Evolutionary conservation across 2,888 invertebrate species (phyloP).

Genomic region (Shargacucullia verbasci): DNA sequence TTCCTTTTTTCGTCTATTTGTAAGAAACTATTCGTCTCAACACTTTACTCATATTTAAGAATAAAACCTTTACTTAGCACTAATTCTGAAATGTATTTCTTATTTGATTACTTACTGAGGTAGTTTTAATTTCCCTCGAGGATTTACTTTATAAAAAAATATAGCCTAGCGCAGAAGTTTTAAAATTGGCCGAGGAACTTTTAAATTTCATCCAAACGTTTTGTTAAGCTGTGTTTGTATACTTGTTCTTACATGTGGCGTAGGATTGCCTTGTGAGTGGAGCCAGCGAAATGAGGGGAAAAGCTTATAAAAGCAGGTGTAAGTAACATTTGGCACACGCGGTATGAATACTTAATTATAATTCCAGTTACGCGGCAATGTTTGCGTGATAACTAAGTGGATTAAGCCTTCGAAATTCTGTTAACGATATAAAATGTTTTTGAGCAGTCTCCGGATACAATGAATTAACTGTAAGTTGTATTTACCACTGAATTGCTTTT

Average conservation of each 20-base stretch:
- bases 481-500: no score
- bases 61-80: constrained; percentile 9
- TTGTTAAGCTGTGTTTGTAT: constrained; percentile 21
- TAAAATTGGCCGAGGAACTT: constrained; percentile 9
- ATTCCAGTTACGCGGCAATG: constrained; percentile 43
- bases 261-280: constrained; percentile 27
- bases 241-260: constrained; percentile 20
- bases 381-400: constrained; percentile 44
- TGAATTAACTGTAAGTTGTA: constrained; percentile 8
- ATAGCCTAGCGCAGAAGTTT: constrained; percentile 25
- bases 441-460: constrained; percentile 14
- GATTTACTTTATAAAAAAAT: constrained; percentile 27
- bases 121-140: constrained; percentile 44
- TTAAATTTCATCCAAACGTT: constrained; percentile 27
- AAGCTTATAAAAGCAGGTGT: constrained; percentile 52
- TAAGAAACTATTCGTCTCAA: neutral
- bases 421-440: constrained; percentile 42
- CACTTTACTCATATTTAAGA: constrained; percentile 14
- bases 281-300: constrained; percentile 21
- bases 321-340: constrained; percentile 48
- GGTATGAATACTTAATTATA: constrained; percentile 55
- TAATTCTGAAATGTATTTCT: constrained; percentile 44
- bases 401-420: constrained; percentile 42
- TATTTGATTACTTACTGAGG: constrained; percentile 22
- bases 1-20: neutral